These are phyloP conservation scores for Mionectes olivaceus DNA, from an alignment of 2,797 vertebrate species.

Conservation along the genomic window DNA sequence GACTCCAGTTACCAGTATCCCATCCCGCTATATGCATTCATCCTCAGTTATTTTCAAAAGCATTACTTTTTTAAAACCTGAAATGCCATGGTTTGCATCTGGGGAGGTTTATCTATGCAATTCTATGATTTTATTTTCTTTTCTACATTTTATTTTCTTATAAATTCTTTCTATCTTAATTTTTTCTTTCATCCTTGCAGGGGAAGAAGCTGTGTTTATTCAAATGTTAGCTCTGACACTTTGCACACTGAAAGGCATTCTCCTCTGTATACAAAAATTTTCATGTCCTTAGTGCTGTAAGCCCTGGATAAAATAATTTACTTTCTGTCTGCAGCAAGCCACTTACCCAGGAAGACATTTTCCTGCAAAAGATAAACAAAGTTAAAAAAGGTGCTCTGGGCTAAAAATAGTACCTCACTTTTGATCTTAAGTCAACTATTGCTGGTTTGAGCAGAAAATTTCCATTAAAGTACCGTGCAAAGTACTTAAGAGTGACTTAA, in stretches of 20 bases:
- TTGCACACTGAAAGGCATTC: neutral
- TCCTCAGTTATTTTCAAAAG: neutral
- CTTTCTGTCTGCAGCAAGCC: neutral
- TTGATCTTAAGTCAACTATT: neutral
- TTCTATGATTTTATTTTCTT: neutral
- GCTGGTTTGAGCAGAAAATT: neutral
- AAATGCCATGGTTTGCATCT: neutral
- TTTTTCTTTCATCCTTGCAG: neutral
- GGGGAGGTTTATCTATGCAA: neutral
- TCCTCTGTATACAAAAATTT: neutral
- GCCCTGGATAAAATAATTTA: neutral
- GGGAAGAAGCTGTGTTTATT: neutral
- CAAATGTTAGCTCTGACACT: neutral
- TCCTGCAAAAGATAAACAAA: neutral
- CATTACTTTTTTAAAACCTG: neutral
- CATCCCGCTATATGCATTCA: neutral
- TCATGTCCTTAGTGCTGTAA: neutral
- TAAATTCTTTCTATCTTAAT: neutral
- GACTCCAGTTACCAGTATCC: neutral
- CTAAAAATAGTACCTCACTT: neutral
- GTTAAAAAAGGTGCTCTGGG: neutral
- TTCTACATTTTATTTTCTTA: neutral
- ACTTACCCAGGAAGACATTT: neutral
- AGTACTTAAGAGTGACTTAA: neutral
- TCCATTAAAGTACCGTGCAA: neutral